phyloP scores from a whole-genome alignment of 2,797 vertebrate species.

The Propithecus deckenii region DNA sequence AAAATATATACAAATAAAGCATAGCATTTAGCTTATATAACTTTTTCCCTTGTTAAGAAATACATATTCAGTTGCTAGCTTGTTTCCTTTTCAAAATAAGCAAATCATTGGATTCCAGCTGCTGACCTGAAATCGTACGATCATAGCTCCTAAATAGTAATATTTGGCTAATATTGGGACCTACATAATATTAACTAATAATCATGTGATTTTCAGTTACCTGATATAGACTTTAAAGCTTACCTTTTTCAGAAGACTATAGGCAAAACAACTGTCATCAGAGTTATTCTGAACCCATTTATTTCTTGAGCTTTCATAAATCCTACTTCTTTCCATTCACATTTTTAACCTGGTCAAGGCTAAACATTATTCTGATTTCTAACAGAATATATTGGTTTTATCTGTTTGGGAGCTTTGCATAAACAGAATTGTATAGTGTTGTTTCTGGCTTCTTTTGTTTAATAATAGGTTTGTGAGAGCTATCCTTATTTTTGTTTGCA shows the following conservation, averaged over 20 bases:
- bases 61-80: not conserved
- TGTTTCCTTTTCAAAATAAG: not conserved
- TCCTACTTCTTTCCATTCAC: not conserved
- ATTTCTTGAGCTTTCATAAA: constrained; percentile 19
- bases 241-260: not conserved
- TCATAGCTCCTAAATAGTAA: not conserved
- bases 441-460: not conserved
- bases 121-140: not conserved
- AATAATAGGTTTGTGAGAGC: not conserved
- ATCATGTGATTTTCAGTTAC: not conserved
- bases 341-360: not conserved
- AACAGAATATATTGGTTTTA: not conserved
- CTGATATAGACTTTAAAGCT: not conserved
- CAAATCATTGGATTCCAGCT: not conserved
- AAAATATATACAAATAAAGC: not conserved
- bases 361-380: not conserved
- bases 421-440: not conserved
- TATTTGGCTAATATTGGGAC: not conserved
- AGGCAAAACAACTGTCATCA: not conserved
- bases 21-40: not conserved
- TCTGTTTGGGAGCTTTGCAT: not conserved
- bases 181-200: not conserved
- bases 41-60: not conserved
- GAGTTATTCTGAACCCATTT: not conserved
- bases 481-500: not conserved